These are phyloP conservation scores for Nebria brevicollis DNA, from an alignment of 2,888 invertebrate genomes.

Conservation along the genomic window DNA sequence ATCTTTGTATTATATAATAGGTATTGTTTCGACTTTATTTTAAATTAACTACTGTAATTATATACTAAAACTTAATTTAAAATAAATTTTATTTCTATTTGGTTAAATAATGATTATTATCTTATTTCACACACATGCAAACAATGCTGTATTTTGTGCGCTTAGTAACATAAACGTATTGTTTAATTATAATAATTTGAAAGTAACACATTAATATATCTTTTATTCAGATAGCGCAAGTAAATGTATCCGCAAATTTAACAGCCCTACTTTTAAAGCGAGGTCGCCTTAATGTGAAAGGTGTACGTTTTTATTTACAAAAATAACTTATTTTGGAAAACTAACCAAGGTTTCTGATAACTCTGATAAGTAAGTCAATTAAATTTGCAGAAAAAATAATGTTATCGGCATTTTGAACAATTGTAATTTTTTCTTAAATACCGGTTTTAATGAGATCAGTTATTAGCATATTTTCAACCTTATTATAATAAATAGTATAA, in stretches of 20 bases:
- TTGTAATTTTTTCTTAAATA: not conserved
- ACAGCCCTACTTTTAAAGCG: not conserved
- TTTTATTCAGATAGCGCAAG: not conserved
- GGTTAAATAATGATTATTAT: no score
- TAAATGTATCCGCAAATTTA: not conserved
- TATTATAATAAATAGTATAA: not conserved
- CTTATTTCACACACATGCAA: no score
- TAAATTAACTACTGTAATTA: no score
- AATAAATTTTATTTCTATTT: no score
- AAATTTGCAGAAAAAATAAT: not conserved
- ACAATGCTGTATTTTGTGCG: no score
- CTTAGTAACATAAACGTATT: not conserved
- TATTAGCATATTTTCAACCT: not conserved
- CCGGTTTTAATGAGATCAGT: not conserved
- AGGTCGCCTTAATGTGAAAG: not conserved
- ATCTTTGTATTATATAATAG: no score
- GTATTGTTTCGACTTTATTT: no score
- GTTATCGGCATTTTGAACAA: not conserved
- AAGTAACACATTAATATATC: not conserved
- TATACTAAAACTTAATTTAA: no score
- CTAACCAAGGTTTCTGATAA: not conserved
- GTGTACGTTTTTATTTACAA: not conserved
- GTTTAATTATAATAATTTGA: not conserved
- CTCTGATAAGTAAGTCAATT: not conserved
- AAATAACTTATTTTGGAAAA: not conserved